Conservation (phyloP, 2,113 vertebrate species). For the Symphodus melops region DNA sequence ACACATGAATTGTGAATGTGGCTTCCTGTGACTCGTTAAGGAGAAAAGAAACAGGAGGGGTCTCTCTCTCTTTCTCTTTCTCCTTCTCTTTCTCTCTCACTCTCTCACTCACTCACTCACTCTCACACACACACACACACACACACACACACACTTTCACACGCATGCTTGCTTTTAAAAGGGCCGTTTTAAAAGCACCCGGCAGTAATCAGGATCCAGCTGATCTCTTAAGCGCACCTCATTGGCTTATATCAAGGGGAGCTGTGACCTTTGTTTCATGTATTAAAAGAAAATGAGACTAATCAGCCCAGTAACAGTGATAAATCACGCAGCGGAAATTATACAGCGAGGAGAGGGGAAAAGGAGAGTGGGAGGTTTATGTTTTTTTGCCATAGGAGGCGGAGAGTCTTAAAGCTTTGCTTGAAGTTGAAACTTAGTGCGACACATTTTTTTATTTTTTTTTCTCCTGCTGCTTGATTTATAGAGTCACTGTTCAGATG, state of each 20-base stretch:
- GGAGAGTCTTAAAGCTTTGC: conserved; percentile 50
- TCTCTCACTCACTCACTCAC: too few relatives aligned
- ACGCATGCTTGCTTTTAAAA: conserved; percentile 37
- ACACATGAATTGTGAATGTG: conserved; percentile 17
- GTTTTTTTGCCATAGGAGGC: conserved; percentile 35
- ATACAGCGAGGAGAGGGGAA: conserved; percentile 24
- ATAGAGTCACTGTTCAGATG: conserved; percentile 17
- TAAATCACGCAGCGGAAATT: conserved; percentile 71
- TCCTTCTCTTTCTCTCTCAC: not conserved
- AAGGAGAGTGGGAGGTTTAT: conserved; percentile 40
- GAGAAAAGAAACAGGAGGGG: not conserved
- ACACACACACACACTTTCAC: not conserved
- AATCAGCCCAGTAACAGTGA: conserved; percentile 76
- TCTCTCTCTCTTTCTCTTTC: not conserved
- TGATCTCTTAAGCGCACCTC: conserved; percentile 73
- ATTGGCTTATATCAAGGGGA: conserved; percentile 73
- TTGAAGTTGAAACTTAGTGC: conserved; percentile 14
- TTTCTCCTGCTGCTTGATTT: conserved; percentile 24
- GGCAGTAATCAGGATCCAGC: conserved; percentile 62
- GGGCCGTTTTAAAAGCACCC: conserved; percentile 47
- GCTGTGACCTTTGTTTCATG: conserved; percentile 78
- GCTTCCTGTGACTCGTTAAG: conserved; percentile 46
- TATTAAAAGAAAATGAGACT: conserved; percentile 77
- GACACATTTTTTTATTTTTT: conserved; percentile 16
- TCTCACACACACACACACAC: not conserved